These are phyloP conservation scores for Pheucticus melanocephalus DNA, from an alignment of 2,113 vertebrate genomes.

Conservation along the genomic window DNA sequence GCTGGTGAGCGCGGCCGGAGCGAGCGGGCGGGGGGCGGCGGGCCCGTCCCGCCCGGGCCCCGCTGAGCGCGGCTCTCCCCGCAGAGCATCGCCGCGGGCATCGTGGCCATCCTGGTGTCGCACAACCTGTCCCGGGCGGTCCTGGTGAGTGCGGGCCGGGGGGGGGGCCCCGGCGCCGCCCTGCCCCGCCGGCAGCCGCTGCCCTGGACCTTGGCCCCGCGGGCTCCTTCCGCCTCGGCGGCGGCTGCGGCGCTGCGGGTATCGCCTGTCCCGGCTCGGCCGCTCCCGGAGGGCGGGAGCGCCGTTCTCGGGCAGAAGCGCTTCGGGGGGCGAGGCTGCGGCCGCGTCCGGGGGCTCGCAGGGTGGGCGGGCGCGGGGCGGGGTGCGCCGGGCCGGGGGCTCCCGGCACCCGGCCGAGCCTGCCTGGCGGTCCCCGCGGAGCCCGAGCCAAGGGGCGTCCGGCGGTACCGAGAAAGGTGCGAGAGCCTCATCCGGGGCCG, in stretches of 20 bases:
- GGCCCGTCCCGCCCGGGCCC: too few species aligned
- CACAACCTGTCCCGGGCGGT: conserved; percentile 72
- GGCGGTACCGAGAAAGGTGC: too few species aligned
- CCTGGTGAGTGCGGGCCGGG: conserved; percentile 56
- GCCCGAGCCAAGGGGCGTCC: background rate
- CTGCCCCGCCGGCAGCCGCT: background rate
- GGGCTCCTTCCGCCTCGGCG: background rate
- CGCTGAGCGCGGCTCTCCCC: background rate
- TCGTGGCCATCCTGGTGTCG: conserved; percentile 86
- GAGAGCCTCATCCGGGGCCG: accelerated
- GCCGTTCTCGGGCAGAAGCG: background rate
- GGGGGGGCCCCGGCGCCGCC: background rate
- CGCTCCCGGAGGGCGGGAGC: background rate
- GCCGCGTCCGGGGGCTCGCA: background rate
- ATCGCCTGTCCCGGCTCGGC: too few species aligned
- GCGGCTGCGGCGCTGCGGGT: background rate
- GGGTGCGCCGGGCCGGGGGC: background rate
- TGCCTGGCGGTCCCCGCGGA: background rate
- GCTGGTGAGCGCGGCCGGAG: conserved; percentile 75
- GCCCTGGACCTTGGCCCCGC: conserved; percentile 2
- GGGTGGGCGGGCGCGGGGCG: background rate
- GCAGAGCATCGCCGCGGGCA: conserved; percentile 86
- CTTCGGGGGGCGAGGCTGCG: background rate
- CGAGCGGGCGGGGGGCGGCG: background rate
- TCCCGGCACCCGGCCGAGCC: background rate